Conservation (phyloP, 1,140 invertebrate genomes). For the Penaeus japonicus region DNA sequence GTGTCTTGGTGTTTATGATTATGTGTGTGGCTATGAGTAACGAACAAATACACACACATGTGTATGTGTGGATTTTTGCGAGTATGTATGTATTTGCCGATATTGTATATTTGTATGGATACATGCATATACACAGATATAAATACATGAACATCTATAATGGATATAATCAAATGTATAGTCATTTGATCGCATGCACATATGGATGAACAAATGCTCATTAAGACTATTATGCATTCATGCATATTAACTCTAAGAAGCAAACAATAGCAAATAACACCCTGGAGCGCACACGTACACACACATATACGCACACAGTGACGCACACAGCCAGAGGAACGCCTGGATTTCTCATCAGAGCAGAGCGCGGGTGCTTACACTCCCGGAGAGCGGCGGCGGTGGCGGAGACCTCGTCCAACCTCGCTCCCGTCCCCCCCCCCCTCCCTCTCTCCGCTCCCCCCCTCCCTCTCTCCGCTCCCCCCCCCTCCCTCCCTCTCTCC, state of each 20-base stretch:
- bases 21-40: not conserved
- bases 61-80: not conserved
- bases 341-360: conserved; percentile 26
- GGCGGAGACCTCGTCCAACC: no score
- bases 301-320: not conserved
- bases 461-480: no score
- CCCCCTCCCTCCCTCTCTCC: not conserved
- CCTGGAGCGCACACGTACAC: not conserved
- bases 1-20: not conserved
- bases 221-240: no score
- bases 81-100: not conserved
- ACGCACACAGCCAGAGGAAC: not conserved
- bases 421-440: no score
- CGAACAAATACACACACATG: not conserved
- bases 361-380: not conserved
- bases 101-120: not conserved
- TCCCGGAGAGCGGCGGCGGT: not conserved
- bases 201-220: not conserved
- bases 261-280: not conserved
- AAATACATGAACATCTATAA: conserved; percentile 19
- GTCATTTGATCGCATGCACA: no score
- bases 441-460: no score
- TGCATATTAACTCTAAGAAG: not conserved
- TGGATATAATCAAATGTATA: not conserved
- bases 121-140: not conserved